phyloP scores from a whole-genome alignment of 1,140 invertebrate species.

The Proctacanthus coquilletti region DNA sequence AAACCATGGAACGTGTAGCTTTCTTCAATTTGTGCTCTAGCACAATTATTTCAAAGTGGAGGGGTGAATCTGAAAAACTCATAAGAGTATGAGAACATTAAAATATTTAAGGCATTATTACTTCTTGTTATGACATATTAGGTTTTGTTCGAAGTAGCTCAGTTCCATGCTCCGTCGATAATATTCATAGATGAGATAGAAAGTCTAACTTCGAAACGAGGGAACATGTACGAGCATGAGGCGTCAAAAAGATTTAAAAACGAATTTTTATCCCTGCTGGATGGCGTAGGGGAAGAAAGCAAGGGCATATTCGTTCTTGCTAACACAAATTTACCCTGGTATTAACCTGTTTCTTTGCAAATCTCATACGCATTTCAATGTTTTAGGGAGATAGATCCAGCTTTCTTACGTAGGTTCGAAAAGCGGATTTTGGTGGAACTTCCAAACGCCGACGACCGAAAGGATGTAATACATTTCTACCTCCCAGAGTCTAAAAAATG shows the following conservation, averaged over 20 bases:
- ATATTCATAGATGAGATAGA: slow-evolving; percentile 97
- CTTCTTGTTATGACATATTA: slow-evolving; percentile 19
- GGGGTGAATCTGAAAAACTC: slow-evolving; percentile 89
- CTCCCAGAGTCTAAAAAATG: slow-evolving; percentile 31
- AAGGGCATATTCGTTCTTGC: slow-evolving; percentile 63
- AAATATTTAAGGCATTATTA: slow-evolving; percentile 2
- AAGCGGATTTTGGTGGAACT: slow-evolving; percentile 71
- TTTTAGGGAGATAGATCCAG: slow-evolving; percentile 70
- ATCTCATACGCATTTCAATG: too few relatives aligned
- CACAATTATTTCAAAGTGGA: slow-evolving; percentile 81
- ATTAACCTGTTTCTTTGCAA: slow-evolving; percentile 6
- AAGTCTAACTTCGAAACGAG: slow-evolving; percentile 59
- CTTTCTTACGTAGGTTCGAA: slow-evolving; percentile 74
- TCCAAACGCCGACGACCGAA: slow-evolving; percentile 47
- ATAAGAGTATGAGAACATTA: slow-evolving; percentile 44
- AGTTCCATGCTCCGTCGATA: slow-evolving; percentile 78
- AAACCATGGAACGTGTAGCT: slow-evolving; percentile 53
- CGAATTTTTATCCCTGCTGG: slow-evolving; percentile 83
- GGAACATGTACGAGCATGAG: slow-evolving; percentile 67
- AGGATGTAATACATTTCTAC: slow-evolving; percentile 47
- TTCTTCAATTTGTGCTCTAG: slow-evolving; percentile 88
- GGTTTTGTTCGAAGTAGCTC: slow-evolving; percentile 76
- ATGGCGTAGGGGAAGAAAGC: slow-evolving; percentile 50
- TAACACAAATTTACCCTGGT: slow-evolving; percentile 86
- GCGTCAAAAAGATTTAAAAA: slow-evolving; percentile 82